Conservation (phyloP, 1,140 invertebrate species). For the Bombus sibiricus region DNA sequence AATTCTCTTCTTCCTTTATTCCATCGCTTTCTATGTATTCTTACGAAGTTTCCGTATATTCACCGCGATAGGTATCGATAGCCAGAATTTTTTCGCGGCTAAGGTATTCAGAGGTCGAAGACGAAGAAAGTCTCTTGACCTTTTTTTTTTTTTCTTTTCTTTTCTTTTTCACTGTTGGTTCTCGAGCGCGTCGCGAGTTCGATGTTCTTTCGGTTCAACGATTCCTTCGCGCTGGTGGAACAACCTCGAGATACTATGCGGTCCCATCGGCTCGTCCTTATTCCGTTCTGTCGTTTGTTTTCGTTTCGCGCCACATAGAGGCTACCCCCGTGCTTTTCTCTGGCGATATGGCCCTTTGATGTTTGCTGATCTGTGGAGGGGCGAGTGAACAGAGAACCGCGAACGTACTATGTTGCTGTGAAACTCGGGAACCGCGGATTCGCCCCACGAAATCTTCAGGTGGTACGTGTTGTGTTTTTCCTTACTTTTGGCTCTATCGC, state of each 20-base stretch:
- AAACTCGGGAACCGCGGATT: background rate
- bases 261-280: background rate
- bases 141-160: too few relatives aligned
- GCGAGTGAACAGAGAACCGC: constrained; percentile 12
- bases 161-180: background rate
- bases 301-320: constrained; percentile 15
- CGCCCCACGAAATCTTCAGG: constrained; percentile 8
- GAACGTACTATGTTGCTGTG: background rate
- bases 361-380: constrained; percentile 14
- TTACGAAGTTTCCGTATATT: background rate
- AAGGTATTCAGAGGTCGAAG: too few relatives aligned
- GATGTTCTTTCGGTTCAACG: constrained; percentile 28
- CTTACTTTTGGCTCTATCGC: background rate
- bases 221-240: background rate
- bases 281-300: background rate
- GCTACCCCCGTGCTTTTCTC: background rate
- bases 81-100: too few relatives aligned
- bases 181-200: background rate
- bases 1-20: too few relatives aligned
- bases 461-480: constrained; percentile 15
- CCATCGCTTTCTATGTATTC: background rate
- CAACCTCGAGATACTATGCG: background rate
- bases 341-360: constrained; percentile 1
- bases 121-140: background rate
- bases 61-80: background rate